A percentile compares a stretch with the other conserved stretches of the same genome.
phyloP scores from a whole-genome alignment of 2,113 vertebrate species.

The Cathartes aura region DNA sequence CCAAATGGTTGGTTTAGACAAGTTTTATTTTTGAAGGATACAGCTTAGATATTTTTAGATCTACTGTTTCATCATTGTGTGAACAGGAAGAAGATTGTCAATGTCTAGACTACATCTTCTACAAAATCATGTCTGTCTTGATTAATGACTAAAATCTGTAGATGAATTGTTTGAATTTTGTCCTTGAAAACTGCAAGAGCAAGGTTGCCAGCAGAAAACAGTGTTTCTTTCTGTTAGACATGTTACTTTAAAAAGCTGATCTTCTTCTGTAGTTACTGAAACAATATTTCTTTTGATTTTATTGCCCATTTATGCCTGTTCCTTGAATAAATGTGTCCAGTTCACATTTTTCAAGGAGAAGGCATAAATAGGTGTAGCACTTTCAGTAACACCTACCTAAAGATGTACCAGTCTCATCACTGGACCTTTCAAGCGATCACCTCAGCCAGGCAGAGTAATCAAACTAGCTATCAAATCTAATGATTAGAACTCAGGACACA shows the following conservation, averaged over 20 bases:
- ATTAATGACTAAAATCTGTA: constrained; percentile 24
- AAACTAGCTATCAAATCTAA: constrained; percentile 14
- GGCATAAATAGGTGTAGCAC: background rate
- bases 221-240: constrained; percentile 30
- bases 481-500: constrained; percentile 9
- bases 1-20: background rate
- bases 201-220: background rate
- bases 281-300: constrained; percentile 67
- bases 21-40: background rate
- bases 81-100: constrained; percentile 15
- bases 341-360: constrained; percentile 40
- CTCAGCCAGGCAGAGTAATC: constrained; percentile 40
- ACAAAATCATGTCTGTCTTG: background rate
- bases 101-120: background rate
- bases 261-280: constrained; percentile 15
- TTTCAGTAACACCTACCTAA: background rate
- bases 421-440: background rate
- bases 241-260: background rate
- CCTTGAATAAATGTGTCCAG: constrained; percentile 35
- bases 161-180: constrained; percentile 10
- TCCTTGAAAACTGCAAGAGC: constrained; percentile 44
- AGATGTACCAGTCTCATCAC: constrained; percentile 16
- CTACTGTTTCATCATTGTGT: background rate
- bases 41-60: background rate
- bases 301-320: constrained; percentile 39